Conservation (phyloP, 2,888 invertebrate genomes). For the Drosophila neotestacea region DNA sequence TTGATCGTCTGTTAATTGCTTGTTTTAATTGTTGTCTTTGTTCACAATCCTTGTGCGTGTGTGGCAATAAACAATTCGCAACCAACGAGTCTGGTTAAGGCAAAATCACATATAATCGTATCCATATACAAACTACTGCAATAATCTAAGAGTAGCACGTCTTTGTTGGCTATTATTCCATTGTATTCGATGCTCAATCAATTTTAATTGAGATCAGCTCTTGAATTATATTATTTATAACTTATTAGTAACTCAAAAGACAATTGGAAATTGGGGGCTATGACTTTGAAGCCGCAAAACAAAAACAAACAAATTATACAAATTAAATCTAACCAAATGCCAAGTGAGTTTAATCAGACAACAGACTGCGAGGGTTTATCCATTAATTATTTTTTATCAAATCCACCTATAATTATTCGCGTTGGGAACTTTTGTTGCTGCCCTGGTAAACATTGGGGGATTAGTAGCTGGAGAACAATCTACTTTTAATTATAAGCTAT, state of each 20-base stretch:
- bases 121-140: conserved; percentile 12
- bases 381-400: conserved; percentile 9
- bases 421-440: not conserved
- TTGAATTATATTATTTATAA: conserved; percentile 58
- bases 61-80: conserved; percentile 33
- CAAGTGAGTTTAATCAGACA: not conserved
- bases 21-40: conserved; percentile 72
- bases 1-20: conserved; percentile 80
- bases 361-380: not conserved
- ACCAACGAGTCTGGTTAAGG: conserved; percentile 40
- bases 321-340: not conserved
- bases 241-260: conserved; percentile 42
- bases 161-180: conserved; percentile 1
- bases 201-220: conserved; percentile 55
- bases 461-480: conserved; percentile 28
- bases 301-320: not conserved
- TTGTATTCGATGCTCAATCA: conserved; percentile 27
- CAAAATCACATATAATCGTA: conserved; percentile 31
- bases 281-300: not conserved
- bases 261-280: conserved; percentile 10
- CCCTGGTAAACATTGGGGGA: conserved; percentile 6
- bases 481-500: conserved; percentile 59
- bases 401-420: not conserved
- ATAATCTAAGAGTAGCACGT: conserved; percentile 7
- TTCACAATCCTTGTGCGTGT: conserved; percentile 26